These are phyloP conservation scores for Cheilinus undulatus DNA, from an alignment of 2,113 vertebrate genomes.

Conservation along the genomic window DNA sequence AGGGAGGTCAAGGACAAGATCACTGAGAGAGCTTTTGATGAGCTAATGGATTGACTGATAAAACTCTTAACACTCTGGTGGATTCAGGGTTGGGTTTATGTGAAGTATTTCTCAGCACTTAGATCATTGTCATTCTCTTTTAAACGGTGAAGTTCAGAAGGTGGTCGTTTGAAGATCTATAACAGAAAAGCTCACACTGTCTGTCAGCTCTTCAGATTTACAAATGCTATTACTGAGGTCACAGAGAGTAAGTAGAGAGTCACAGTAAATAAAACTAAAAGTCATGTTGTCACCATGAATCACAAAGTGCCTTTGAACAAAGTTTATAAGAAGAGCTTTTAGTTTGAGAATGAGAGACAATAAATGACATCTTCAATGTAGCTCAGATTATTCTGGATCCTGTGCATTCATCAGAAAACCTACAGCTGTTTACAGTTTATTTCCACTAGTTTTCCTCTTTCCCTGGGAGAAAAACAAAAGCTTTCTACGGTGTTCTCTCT, in stretches of 20 bases:
- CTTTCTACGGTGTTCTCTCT: too few species aligned
- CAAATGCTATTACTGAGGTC: neutral
- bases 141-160: slow-evolving; percentile 9
- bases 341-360: neutral
- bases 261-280: neutral
- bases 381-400: too few species aligned
- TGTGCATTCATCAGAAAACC: too few species aligned
- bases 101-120: neutral
- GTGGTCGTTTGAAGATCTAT: neutral
- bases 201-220: neutral
- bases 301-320: slow-evolving; percentile 4
- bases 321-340: neutral
- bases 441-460: too few species aligned
- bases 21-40: slow-evolving; percentile 28
- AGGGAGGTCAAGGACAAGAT: slow-evolving; percentile 52
- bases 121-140: neutral
- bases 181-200: neutral
- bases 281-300: neutral
- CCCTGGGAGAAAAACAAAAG: too few species aligned
- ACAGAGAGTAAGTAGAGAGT: neutral
- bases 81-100: slow-evolving; percentile 9
- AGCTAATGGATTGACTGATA: slow-evolving; percentile 31
- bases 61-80: slow-evolving; percentile 14
- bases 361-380: too few species aligned
- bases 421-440: too few species aligned